Base-by-base conservation (phyloP, 2,797 vertebrate species). In the Valencia hispanica region DNA sequence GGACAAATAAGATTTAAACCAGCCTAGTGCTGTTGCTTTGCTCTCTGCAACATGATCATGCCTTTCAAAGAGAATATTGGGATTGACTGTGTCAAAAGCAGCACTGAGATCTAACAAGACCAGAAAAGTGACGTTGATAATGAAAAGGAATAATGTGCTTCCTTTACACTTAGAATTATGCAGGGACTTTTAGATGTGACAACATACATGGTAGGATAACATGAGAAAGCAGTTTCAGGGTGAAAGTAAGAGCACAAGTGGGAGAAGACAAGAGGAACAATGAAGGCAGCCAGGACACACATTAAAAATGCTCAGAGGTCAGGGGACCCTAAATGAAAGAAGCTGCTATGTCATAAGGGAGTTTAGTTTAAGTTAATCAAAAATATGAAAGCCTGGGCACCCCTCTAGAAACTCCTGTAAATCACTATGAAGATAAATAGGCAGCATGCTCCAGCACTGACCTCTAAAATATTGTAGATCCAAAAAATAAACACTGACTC, bases 351-450 rank as follows among this genome's bases (percentile, higher is more conserved):
- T 14, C 41, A 4, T 27, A 68, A 45, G 25, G 65, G 41, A 43
- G 39, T 9, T 39, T 43, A 27, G n/a, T 27, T 27, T n/a, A 27
- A 27, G 36, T 68, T 45, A 45, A 45, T 68, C 65, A 70, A 34
- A 51, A n/a, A 36, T 53, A 51, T 66, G n/a, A 65, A 20, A 45
- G 71, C 9, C 36, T 70, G 30, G 45, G 32, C 71, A 39, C 43
- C 68, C 55, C 47, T 71, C 27, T 12, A 65, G 72, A 15, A 22
- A 30, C 18, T 36, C 45, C 25, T 36, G 36, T 71, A 36, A 68
- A 85, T 75, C 32, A 61, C n/a, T 39, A n/a, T 68, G 65, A 66
- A 14, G 75, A 77, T 47, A 71, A 75, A 65, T 2, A 70, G 36
- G 63, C 73, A 32, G 34, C 3, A 9, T 47, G n/a, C 22, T 71